Percentiles rank a stretch among this genome's conserved stretches.
Conservation (phyloP, 2,797 vertebrate genomes). For the Acanthopagrus latus region DNA sequence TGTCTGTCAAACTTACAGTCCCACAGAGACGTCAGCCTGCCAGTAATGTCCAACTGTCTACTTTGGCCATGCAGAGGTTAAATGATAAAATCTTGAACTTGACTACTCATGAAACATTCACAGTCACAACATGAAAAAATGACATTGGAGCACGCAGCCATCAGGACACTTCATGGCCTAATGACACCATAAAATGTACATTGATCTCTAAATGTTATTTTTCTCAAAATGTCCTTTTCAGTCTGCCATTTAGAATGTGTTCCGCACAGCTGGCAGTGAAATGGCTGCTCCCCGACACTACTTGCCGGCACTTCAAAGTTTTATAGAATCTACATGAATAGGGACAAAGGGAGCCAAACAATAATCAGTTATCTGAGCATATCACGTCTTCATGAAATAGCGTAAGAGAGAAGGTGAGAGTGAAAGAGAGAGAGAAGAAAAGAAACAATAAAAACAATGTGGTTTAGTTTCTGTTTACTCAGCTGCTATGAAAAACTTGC, state of each 20-base stretch:
- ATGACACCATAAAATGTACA: not conserved
- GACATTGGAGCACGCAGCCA: not conserved
- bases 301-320: slow-evolving; percentile 20
- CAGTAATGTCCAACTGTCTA: not conserved
- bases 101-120: not conserved
- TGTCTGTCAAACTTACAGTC: not conserved
- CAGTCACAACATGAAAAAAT: not conserved
- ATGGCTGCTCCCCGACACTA: slow-evolving; percentile 1
- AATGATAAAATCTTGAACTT: not conserved
- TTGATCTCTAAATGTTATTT: not conserved
- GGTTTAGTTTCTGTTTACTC: slow-evolving; percentile 67
- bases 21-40: not conserved
- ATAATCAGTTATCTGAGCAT: slow-evolving; percentile 12
- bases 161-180: not conserved
- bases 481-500: slow-evolving; percentile 51
- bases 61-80: not conserved
- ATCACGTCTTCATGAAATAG: slow-evolving; percentile 21
- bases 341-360: slow-evolving; percentile 46
- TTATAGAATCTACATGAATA: slow-evolving; percentile 29
- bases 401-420: not conserved
- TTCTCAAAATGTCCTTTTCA: not conserved
- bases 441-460: slow-evolving; percentile 48
- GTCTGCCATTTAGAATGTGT: not conserved
- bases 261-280: not conserved
- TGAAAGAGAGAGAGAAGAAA: slow-evolving; percentile 1